Conservation (phyloP, 2,888 invertebrate species). For the Branchipolynoe longqiensis region DNA sequence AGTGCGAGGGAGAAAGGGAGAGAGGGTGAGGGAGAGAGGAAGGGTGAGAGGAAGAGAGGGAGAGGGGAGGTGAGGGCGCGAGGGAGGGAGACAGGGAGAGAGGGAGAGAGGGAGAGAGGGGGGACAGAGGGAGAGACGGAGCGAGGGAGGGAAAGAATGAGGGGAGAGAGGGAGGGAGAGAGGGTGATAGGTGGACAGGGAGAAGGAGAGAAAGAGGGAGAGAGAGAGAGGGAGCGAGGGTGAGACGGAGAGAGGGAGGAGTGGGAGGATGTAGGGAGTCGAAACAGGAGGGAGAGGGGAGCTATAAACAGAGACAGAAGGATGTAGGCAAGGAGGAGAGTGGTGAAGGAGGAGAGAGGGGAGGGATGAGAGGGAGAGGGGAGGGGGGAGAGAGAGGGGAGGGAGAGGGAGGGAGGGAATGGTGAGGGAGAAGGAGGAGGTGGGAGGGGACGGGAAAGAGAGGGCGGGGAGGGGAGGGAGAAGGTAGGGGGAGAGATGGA, state of each 20-base stretch:
- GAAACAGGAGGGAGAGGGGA: not conserved
- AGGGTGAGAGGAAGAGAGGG: slow-evolving; percentile 11
- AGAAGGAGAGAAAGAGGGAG: not conserved
- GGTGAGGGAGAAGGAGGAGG: too few relatives aligned
- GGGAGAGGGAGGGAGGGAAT: too few relatives aligned
- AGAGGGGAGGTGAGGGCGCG: too few relatives aligned
- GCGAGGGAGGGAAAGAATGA: slow-evolving; percentile 5
- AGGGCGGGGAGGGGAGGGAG: too few relatives aligned
- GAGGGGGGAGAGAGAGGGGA: too few relatives aligned
- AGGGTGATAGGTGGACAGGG: not conserved
- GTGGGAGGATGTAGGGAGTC: not conserved
- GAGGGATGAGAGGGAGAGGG: too few relatives aligned
- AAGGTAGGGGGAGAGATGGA: too few relatives aligned
- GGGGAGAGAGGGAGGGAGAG: not conserved
- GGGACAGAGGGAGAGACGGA: not conserved
- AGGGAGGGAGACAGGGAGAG: not conserved
- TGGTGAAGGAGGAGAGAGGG: too few relatives aligned
- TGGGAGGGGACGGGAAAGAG: too few relatives aligned
- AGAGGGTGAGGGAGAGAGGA: not conserved
- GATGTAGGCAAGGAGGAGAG: slow-evolving; percentile 1
- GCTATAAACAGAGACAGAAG: not conserved
- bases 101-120: not conserved
- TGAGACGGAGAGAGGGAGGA: slow-evolving; percentile 4
- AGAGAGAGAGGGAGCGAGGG: too few relatives aligned
- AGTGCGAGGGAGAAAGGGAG: not conserved